Evolutionary conservation across 2,113 vertebrate genomes (phyloP), one percentile per base, ranked within the genome.

Genomic region (Phyllostomus hastatus): DNA sequence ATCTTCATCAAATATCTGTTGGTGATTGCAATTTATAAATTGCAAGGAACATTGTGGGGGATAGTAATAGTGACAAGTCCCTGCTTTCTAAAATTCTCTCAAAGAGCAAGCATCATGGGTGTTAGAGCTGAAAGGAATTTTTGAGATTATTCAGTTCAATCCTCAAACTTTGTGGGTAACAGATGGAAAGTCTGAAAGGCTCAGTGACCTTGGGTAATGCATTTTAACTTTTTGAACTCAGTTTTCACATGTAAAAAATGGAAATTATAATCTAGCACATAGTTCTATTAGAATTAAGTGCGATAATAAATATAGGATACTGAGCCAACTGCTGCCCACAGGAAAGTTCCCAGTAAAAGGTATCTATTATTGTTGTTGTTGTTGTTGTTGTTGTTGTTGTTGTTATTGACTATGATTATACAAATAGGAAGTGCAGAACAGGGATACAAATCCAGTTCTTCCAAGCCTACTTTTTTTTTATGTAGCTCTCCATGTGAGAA

Each of bases 1-100:
- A 48, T 84, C 92, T 96, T 89, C n/a, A 83, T 78, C 69, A 93
- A 86, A 57, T 93, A 70, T 7, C 57, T 88, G 24, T 7, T 82
- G 57, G 52, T 50, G 46, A 75, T 24, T 80, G 12, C 64, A 52
- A 35, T 80, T 24, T 90, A 59, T 31, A 69, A 61, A 59, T 54
- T 83, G 22, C 54, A 20, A 5, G 66, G 10, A 69, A 10, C 15
- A 54, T 48, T 38, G 54, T 78, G 54, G 59, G 12, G 46, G 4
- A 26, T 81, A 10, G 38, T 80, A 43, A 78, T 66, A 52, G 8
- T 84, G 19, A 90, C 26, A 57, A 46, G 10, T 24, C 4, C 5
- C 14, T 64, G 31, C 92, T 90, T 67, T 73, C 38, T 81, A 80
- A 85, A 50, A 90, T 35, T 2, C 5, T 79, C 14, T 91, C 20